Conservation (phyloP, 2,888 invertebrate species). For the Cheilosia pagana region DNA sequence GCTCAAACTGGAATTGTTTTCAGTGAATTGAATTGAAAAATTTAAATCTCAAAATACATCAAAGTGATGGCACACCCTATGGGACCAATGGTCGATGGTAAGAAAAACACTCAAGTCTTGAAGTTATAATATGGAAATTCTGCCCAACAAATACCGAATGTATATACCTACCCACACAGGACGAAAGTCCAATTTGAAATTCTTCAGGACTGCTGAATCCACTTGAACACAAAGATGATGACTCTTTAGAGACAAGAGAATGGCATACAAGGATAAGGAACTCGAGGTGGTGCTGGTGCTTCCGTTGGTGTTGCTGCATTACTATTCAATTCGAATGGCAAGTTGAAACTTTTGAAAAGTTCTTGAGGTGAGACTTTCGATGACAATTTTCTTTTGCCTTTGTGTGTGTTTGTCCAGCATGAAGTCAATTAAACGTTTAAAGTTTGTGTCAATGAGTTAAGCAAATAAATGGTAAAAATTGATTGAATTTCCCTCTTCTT, state of each 20-base stretch:
- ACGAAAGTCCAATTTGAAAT: slow-evolving; percentile 32
- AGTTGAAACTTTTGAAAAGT: slow-evolving; percentile 41
- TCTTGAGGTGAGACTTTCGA: slow-evolving; percentile 50
- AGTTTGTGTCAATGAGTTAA: slow-evolving; percentile 52
- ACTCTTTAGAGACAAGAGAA: slow-evolving; percentile 27
- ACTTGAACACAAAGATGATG: slow-evolving; percentile 49
- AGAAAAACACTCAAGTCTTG: slow-evolving; percentile 25
- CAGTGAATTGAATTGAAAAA: no score
- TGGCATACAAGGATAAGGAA: slow-evolving; percentile 49
- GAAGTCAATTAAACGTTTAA: slow-evolving; percentile 60
- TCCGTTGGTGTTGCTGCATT: slow-evolving; percentile 10
- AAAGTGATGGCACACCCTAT: no score
- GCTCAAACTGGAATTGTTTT: no score
- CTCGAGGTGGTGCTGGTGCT: slow-evolving; percentile 20
- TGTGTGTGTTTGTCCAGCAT: slow-evolving; percentile 11
- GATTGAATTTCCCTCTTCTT: slow-evolving; percentile 28
- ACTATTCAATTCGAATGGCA: slow-evolving; percentile 39
- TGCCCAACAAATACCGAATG: slow-evolving; percentile 35
- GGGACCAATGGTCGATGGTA: no score
- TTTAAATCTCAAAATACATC: no score
- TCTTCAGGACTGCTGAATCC: slow-evolving; percentile 25
- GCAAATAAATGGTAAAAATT: slow-evolving; percentile 45
- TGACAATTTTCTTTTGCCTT: slow-evolving; percentile 23
- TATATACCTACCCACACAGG: neutral
- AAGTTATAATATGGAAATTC: slow-evolving; percentile 45